Evolutionary conservation across 2,113 vertebrate genomes (phyloP).

Genomic region (Brachionichthys hirsutus): DNA sequence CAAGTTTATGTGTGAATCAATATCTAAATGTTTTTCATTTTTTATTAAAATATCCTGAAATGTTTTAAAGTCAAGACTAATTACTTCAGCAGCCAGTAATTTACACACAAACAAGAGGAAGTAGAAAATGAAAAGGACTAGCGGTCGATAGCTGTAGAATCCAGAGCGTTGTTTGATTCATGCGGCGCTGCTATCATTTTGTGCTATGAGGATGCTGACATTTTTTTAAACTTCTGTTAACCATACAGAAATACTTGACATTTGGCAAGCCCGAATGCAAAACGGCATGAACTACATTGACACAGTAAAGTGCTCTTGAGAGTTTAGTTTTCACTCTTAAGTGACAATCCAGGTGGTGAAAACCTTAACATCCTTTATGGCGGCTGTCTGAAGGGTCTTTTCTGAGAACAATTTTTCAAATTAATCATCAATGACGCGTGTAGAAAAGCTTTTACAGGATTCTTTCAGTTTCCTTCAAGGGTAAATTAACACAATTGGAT

Average conservation of each 20-base stretch:
- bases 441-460: too few species aligned
- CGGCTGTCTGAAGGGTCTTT: conserved; percentile 1
- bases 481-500: too few species aligned
- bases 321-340: background rate
- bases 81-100: background rate
- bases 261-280: background rate
- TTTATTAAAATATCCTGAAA: too few species aligned
- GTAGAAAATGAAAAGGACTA: background rate
- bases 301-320: background rate
- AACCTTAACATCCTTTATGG: background rate
- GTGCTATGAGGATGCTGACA: background rate
- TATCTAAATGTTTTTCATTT: too few species aligned
- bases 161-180: background rate
- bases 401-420: background rate
- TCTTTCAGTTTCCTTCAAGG: too few species aligned
- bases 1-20: too few species aligned
- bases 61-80: too few species aligned
- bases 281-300: background rate
- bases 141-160: conserved; percentile 3
- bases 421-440: too few species aligned
- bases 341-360: too few species aligned
- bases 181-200: background rate
- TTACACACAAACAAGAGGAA: background rate
- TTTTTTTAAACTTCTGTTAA: too few species aligned
- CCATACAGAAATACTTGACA: background rate